Conservation (phyloP, 2,888 invertebrate species). For the Tetragonisca angustula region DNA sequence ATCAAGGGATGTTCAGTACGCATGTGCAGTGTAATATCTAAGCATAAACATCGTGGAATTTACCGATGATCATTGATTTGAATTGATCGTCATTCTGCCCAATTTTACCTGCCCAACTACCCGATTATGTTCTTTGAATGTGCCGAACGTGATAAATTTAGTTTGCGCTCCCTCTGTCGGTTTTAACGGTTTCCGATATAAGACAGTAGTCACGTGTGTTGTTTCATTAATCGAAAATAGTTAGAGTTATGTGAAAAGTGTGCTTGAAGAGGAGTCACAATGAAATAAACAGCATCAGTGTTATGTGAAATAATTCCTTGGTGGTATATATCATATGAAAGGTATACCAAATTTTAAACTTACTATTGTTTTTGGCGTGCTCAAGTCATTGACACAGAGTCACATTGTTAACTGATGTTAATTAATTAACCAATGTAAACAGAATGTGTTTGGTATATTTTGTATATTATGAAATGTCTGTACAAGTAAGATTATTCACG, state of each 20-base stretch:
- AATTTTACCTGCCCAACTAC: too few relatives aligned
- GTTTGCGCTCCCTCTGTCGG: background rate
- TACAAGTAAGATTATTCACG: background rate
- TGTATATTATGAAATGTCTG: constrained; percentile 14
- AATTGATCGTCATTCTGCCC: too few relatives aligned
- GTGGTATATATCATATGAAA: background rate
- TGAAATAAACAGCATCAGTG: background rate
- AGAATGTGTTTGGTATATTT: background rate
- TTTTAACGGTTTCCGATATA: background rate
- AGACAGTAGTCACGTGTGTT: background rate
- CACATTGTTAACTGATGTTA: background rate
- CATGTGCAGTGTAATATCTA: constrained; percentile 2
- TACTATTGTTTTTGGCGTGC: background rate
- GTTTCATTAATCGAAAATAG: background rate
- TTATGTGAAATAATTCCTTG: constrained; percentile 4
- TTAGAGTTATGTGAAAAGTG: background rate
- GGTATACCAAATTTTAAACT: constrained; percentile 2
- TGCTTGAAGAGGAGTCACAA: background rate
- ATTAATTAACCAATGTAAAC: background rate
- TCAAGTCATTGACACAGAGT: background rate
- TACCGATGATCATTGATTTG: background rate
- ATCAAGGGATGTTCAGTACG: background rate
- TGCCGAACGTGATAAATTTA: too few relatives aligned
- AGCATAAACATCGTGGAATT: constrained; percentile 20
- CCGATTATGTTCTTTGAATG: background rate